phyloP scores from a whole-genome alignment of 2,888 invertebrate species.

The Phasia obesa region DNA sequence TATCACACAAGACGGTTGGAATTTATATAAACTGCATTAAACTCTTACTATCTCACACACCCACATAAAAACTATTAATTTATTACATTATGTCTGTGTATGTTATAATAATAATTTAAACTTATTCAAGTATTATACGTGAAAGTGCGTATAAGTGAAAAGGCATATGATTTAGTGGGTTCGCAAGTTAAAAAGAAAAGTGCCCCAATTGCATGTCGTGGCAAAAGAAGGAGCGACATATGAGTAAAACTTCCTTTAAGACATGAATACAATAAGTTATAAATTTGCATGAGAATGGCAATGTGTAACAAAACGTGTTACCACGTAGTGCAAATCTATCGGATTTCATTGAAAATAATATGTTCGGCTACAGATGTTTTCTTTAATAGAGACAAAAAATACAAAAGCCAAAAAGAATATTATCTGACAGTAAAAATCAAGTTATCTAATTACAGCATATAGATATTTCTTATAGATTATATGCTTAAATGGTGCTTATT shows the following conservation, averaged over 20 bases:
- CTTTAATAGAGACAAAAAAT: not conserved
- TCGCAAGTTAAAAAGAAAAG: constrained; percentile 43
- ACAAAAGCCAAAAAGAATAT: not conserved
- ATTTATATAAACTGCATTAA: too few species aligned
- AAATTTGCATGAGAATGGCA: constrained; percentile 67
- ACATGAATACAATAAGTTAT: constrained; percentile 63
- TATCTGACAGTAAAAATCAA: too few species aligned
- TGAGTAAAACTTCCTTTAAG: constrained; percentile 62
- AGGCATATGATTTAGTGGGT: constrained; percentile 19
- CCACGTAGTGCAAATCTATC: constrained; percentile 60
- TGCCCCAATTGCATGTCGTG: constrained; percentile 55
- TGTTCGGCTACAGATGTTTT: not conserved
- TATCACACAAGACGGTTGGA: too few species aligned
- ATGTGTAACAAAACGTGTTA: constrained; percentile 64
- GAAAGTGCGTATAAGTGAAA: not conserved
- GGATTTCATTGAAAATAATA: not conserved
- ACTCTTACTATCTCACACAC: not conserved
- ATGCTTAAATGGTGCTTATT: too few species aligned
- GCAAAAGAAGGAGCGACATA: constrained; percentile 46
- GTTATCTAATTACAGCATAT: too few species aligned
- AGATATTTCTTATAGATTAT: too few species aligned
- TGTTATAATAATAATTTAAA: constrained; percentile 13
- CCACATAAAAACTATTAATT: not conserved
- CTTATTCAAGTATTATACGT: not conserved
- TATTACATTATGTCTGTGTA: not conserved